These are phyloP conservation scores for Paraplagusia blochii DNA, from an alignment of 2,113 vertebrate species.

Conservation along the genomic window DNA sequence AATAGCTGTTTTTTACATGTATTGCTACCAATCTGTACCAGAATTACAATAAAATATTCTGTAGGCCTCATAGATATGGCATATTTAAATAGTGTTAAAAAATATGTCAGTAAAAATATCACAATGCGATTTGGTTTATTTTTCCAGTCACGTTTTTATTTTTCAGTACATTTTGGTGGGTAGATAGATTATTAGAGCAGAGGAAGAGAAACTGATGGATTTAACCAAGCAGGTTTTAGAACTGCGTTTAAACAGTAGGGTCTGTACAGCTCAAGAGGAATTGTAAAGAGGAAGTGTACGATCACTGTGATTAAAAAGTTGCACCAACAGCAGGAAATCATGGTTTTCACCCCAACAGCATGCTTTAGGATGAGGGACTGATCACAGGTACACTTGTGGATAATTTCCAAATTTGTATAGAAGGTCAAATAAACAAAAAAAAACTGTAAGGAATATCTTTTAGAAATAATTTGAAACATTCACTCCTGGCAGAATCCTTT, in stretches of 20 bases:
- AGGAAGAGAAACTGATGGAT: slow-evolving; percentile 7
- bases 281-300: slow-evolving; percentile 7
- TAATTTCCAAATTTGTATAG: neutral
- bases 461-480: neutral
- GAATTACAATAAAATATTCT: too few species aligned
- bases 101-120: neutral
- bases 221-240: slow-evolving; percentile 1
- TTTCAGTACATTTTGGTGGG: slow-evolving; percentile 65
- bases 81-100: neutral
- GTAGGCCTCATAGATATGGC: too few species aligned
- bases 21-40: too few species aligned
- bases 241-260: neutral
- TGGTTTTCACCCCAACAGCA: neutral
- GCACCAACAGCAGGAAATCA: slow-evolving; percentile 1
- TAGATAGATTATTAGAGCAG: slow-evolving; percentile 80
- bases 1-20: too few species aligned
- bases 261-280: slow-evolving; percentile 36
- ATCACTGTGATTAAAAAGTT: slow-evolving; percentile 1
- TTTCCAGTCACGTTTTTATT: slow-evolving; percentile 51
- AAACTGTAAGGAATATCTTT: neutral
- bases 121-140: slow-evolving; percentile 4
- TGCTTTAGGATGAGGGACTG: neutral
- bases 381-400: neutral
- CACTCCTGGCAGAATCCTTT: too few species aligned
- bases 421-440: neutral